phyloP scores from a whole-genome alignment of 2,888 invertebrate species.

The Pelosia muscerda region DNA sequence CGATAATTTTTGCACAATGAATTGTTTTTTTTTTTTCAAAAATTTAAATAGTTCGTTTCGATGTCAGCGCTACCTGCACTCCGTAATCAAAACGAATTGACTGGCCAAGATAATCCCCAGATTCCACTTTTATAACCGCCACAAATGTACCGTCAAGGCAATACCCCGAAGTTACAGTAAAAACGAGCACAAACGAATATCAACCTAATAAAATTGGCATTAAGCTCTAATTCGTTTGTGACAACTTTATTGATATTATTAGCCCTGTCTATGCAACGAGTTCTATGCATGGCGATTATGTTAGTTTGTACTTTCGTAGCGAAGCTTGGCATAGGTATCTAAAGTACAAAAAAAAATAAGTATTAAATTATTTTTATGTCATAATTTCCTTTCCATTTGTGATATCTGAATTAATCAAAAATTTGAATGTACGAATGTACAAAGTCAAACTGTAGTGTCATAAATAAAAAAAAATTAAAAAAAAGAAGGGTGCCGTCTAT shows the following conservation, averaged over 20 bases:
- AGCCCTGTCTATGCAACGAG: not conserved
- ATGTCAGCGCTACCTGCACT: not conserved
- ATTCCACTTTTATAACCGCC: not conserved
- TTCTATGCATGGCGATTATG: not conserved
- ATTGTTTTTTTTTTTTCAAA: no score
- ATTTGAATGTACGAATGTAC: no score
- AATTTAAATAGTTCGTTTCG: no score
- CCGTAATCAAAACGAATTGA: not conserved
- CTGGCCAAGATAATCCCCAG: not conserved
- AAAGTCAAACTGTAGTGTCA: no score
- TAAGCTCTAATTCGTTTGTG: slow-evolving; percentile 4
- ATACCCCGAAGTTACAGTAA: not conserved
- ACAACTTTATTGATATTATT: not conserved
- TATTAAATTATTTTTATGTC: no score
- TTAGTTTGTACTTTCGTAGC: no score
- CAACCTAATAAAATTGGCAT: no score
- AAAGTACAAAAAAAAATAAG: not conserved
- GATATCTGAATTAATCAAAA: no score
- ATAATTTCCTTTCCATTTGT: not conserved
- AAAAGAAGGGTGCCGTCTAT: no score
- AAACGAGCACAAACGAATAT: not conserved
- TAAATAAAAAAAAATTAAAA: no score
- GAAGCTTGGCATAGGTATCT: no score
- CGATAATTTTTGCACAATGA: no score
- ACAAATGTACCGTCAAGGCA: not conserved